phyloP scores from a whole-genome alignment of 1,140 invertebrate species.

The Aphis gossypii region DNA sequence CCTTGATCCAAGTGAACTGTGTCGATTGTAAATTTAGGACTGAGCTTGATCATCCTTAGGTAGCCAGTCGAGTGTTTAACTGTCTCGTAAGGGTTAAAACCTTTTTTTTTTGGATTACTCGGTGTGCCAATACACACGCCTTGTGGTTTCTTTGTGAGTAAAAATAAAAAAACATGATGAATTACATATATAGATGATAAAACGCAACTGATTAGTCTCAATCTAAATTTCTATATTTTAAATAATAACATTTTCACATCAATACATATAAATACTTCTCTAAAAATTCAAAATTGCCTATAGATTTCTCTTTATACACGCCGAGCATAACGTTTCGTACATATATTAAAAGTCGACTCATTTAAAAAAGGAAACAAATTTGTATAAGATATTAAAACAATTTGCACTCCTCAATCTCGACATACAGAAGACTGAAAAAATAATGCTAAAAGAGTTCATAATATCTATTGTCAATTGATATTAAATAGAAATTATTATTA shows the following conservation, averaged over 20 bases:
- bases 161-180: not conserved
- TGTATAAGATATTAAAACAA: not conserved
- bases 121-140: too few relatives aligned
- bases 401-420: not conserved
- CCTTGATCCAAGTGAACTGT: too few relatives aligned
- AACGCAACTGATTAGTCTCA: not conserved
- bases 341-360: not conserved
- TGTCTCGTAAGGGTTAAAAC: not conserved
- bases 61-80: too few relatives aligned
- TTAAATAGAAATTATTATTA: not conserved
- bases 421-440: not conserved
- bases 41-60: too few relatives aligned
- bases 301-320: not conserved
- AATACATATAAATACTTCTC: slow-evolving; percentile 28
- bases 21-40: too few relatives aligned
- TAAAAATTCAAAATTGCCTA: not conserved
- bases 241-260: slow-evolving; percentile 9
- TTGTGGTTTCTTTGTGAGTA: not conserved
- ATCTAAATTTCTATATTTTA: not conserved
- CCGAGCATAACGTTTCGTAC: not conserved
- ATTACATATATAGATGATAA: not conserved
- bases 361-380: not conserved
- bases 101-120: not conserved
- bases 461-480: not conserved
- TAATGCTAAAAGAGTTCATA: not conserved